Conservation (phyloP, 2,113 vertebrate species). For the Mus pahari region DNA sequence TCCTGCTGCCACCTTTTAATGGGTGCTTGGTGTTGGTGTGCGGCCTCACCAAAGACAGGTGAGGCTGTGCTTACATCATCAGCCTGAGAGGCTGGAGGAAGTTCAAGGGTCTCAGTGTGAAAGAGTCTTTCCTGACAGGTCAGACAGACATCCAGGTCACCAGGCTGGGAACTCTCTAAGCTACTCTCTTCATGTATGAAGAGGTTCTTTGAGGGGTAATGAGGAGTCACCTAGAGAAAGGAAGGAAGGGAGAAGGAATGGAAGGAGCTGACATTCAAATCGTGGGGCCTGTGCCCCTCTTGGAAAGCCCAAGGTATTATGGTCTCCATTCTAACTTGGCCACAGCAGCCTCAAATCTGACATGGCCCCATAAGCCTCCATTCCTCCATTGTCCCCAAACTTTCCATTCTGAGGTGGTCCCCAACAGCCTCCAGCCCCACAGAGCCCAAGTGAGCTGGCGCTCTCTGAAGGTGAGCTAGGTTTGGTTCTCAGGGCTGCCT, state of each 20-base stretch:
- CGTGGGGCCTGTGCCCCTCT: neutral
- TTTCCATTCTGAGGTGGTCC: no score
- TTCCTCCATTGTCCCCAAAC: no score
- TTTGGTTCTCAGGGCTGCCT: neutral
- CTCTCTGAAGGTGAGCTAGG: neutral
- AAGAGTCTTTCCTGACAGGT: rapidly evolving
- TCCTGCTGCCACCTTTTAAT: neutral
- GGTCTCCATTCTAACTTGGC: rapidly evolving
- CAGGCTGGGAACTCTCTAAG: neutral
- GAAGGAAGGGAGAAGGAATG: neutral
- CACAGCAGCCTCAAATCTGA: neutral
- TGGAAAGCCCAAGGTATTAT: rapidly evolving
- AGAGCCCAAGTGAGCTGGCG: rapidly evolving
- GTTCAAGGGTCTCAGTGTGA: neutral
- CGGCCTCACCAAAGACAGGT: neutral
- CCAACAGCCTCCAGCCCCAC: neutral
- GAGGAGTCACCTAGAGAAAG: neutral
- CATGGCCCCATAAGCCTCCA: no score
- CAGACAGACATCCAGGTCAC: neutral
- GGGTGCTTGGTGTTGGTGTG: neutral
- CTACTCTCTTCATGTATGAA: no score
- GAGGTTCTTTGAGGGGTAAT: no score
- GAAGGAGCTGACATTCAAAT: rapidly evolving
- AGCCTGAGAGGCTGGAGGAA: neutral
- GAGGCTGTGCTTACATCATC: neutral